These are phyloP conservation scores for Hemicordylus capensis DNA, from an alignment of 2,113 vertebrate species.

Conservation along the genomic window DNA sequence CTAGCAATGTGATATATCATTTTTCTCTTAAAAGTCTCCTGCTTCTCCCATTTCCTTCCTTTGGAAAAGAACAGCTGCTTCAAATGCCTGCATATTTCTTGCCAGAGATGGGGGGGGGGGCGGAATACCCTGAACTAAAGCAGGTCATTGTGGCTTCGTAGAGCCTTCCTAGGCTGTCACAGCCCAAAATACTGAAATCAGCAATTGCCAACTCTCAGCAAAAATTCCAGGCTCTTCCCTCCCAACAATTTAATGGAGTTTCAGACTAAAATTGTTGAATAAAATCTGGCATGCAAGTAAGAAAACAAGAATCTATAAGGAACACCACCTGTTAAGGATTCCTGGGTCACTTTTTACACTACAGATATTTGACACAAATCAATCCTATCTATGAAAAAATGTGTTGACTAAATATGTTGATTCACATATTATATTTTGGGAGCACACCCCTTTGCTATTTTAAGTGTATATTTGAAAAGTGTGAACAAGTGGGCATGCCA, in stretches of 20 bases:
- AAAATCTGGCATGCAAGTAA: neutral
- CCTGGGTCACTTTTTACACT: neutral
- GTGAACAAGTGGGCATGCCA: too few relatives aligned
- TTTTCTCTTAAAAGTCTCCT: conserved; percentile 22
- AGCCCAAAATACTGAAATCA: conserved; percentile 5
- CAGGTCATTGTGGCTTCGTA: conserved; percentile 40
- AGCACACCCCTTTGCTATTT: too few relatives aligned
- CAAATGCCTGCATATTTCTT: conserved; percentile 43
- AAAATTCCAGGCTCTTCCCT: conserved; percentile 6
- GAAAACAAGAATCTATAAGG: neutral
- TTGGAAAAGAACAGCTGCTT: conserved; percentile 75
- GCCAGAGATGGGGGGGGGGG: too few relatives aligned
- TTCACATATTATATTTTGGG: too few relatives aligned
- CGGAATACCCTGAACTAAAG: conserved; percentile 50
- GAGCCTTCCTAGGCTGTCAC: conserved; percentile 8
- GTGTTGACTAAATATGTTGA: too few relatives aligned
- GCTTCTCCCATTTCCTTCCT: conserved; percentile 56
- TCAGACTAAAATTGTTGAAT: neutral
- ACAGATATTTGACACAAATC: neutral
- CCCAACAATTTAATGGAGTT: conserved; percentile 18
- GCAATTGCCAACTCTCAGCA: neutral
- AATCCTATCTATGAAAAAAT: too few relatives aligned
- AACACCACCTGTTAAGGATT: neutral
- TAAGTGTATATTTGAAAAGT: too few relatives aligned
- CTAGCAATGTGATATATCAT: conserved; percentile 44